A percentile compares a stretch with the other conserved stretches of the same genome.
Conservation (phyloP, 2,113 vertebrate genomes). For the Corythornis cristatus region DNA sequence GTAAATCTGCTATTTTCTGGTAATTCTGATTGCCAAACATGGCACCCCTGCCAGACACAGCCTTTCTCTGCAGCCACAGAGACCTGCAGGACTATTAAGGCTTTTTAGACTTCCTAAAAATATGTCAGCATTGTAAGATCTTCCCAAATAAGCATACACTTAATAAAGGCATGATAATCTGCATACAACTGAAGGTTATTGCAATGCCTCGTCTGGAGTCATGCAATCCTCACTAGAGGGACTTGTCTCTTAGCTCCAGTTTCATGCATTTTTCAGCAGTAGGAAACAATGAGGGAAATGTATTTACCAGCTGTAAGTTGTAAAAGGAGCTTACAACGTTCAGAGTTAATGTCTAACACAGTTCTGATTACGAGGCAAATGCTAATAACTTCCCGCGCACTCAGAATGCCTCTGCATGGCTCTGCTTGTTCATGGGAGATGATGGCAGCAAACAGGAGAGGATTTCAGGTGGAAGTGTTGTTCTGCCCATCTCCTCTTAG, state of each 20-base stretch:
- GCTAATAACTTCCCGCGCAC: not conserved
- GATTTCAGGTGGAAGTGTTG: not conserved
- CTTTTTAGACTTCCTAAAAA: not conserved
- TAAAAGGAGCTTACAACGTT: not conserved
- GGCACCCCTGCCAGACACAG: not conserved
- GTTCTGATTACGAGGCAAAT: not conserved
- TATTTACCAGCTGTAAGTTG: not conserved
- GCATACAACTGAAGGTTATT: not conserved
- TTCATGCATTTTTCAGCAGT: conserved; percentile 16
- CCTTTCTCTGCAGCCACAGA: not conserved
- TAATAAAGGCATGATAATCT: not conserved
- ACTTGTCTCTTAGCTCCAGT: not conserved
- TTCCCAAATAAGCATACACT: not conserved
- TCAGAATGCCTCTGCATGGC: not conserved
- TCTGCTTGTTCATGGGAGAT: not conserved
- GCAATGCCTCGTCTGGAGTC: not conserved
- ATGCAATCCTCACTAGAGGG: not conserved
- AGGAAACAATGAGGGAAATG: not conserved
- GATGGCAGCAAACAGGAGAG: not conserved
- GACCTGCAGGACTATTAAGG: not conserved
- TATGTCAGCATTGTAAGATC: not conserved
- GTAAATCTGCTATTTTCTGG: not conserved
- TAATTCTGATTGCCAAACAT: not conserved
- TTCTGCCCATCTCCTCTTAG: not conserved
- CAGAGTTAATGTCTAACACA: not conserved